Conservation (phyloP, 2,113 vertebrate species). For the Dromiciops gliroides region DNA sequence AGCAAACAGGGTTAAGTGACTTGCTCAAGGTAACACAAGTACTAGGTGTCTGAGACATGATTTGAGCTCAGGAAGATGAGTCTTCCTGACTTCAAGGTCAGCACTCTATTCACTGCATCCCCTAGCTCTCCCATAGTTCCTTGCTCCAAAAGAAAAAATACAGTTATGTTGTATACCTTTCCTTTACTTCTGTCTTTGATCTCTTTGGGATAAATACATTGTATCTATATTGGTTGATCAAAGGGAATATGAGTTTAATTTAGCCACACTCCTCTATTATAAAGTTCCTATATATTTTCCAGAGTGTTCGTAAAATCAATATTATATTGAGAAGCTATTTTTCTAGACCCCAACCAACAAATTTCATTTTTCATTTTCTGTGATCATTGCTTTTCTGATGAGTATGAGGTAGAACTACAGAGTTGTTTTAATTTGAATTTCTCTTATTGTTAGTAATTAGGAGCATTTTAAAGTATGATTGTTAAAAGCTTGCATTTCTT, state of each 20-base stretch:
- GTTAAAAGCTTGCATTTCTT: no score
- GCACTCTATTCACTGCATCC: neutral
- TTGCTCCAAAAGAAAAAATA: neutral
- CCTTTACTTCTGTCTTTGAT: neutral
- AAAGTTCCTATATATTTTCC: neutral
- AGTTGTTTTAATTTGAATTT: no score
- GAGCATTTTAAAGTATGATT: no score
- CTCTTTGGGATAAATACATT: neutral
- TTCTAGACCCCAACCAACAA: neutral
- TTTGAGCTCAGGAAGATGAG: neutral
- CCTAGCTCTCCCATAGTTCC: neutral
- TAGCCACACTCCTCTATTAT: neutral
- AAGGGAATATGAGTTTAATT: neutral
- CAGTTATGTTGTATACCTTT: neutral
- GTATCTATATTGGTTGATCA: neutral
- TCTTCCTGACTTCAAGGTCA: neutral
- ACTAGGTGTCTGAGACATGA: no score
- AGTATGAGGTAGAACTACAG: no score
- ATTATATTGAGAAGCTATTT: neutral
- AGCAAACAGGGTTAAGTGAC: no score
- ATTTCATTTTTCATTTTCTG: no score
- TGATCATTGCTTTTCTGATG: no score
- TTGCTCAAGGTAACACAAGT: no score
- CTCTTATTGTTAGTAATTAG: no score
- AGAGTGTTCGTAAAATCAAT: neutral